Evolutionary conservation across 2,113 vertebrate species (phyloP), one percentile per base, ranked within the genome.

Genomic region (Onychorhynchus coronatus): DNA sequence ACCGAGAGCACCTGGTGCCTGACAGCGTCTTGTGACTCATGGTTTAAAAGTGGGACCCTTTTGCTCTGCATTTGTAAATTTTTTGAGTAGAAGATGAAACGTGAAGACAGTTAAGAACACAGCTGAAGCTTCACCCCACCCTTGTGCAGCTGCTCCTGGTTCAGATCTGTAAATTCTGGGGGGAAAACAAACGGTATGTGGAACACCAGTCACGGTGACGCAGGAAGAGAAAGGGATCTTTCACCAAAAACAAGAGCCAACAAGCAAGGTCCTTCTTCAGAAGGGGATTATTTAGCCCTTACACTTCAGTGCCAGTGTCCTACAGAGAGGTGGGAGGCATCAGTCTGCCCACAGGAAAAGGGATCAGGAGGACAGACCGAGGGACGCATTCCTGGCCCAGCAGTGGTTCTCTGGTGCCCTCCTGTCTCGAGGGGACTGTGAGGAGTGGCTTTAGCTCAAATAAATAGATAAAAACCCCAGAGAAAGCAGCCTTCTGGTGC

Each of bases 11-110:
- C 33, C 65, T 59, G 7, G 37, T 1, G 8, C 23, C 74, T 9
- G 37, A 30, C 28, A 18, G 24, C 0, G 0, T 3, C 75, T 81
- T 44, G 6, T 25, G 61, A 35, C 23, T 12, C 19, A 6, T 0
- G 25, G 31, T 41, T 67, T 53, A 50, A 67, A 88, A 89, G 72
- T 15, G 7, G 79, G 58, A 85, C 24, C 9, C 14, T 75, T 85
- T 53, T 21, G 20, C 39, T 74, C 75, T 37, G 56, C 47, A 2
- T 44, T 58, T 70, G 52, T 46, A 4, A 19, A 41, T 67, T 2
- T 30, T 12, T 28, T 80, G 73, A 89, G 59, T 4, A 70, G 59
- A 49, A 87, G 89, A 84, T 23, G n/a, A 81, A 88, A 46, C 14
- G 21, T 11, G 50, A 91, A 71, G 55, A 33, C 12, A 14, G n/a